Evolutionary conservation across 2,113 vertebrate species (phyloP).

Genomic region (Seriola quinqueradiata): DNA sequence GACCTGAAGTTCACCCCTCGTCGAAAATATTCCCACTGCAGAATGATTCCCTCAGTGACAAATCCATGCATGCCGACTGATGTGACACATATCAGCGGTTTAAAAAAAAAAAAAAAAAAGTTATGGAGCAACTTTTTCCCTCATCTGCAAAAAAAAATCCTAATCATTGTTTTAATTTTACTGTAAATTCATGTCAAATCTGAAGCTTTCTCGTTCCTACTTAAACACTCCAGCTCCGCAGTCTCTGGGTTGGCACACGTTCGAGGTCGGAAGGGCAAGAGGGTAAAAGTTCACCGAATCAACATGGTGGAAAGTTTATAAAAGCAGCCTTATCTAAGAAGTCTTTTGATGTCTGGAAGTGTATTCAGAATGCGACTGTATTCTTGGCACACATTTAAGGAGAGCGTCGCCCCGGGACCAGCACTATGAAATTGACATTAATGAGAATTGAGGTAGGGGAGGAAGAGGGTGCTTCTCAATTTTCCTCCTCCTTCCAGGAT

Average conservation of each 20-base stretch:
- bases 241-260: background rate
- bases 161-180: slow-evolving; percentile 12
- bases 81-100: slow-evolving; percentile 47
- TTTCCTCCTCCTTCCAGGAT: slow-evolving; percentile 64
- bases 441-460: slow-evolving; percentile 75
- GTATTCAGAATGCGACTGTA: slow-evolving; percentile 76
- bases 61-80: slow-evolving; percentile 48
- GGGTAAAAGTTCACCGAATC: slow-evolving; percentile 52
- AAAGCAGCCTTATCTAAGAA: slow-evolving; percentile 78
- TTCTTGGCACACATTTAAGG: slow-evolving; percentile 70
- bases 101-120: slow-evolving; percentile 34
- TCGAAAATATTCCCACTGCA: slow-evolving; percentile 46
- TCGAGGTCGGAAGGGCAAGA: slow-evolving; percentile 60
- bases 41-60: slow-evolving; percentile 52
- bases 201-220: background rate
- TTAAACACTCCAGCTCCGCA: background rate
- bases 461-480: slow-evolving; percentile 63
- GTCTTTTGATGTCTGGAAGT: slow-evolving; percentile 77
- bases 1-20: slow-evolving; percentile 73
- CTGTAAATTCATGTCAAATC: slow-evolving; percentile 22
- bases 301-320: slow-evolving; percentile 10
- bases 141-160: slow-evolving; percentile 13
- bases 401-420: slow-evolving; percentile 61
- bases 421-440: slow-evolving; percentile 84
- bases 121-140: slow-evolving; percentile 34